Conservation (phyloP, 2,888 invertebrate species). For the Neocrepidodera transversa region DNA sequence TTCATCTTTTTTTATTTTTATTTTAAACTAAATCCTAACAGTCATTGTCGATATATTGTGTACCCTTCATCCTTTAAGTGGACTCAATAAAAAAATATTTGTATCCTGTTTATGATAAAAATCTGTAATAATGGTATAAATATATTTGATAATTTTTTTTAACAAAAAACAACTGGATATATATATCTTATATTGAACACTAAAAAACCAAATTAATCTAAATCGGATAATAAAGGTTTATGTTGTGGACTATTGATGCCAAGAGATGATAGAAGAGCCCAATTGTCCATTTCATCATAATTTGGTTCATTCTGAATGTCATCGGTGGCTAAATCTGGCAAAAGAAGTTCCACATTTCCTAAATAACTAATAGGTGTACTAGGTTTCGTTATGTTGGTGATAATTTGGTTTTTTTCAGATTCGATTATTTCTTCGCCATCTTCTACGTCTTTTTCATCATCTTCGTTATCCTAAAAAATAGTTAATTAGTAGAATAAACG, state of each 20-base stretch:
- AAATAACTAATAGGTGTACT: constrained; percentile 1
- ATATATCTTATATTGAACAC: not conserved
- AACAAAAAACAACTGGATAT: not conserved
- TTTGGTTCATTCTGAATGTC: constrained; percentile 53
- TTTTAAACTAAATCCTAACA: too few relatives aligned
- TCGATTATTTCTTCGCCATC: constrained; percentile 57
- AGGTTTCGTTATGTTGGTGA: constrained; percentile 28
- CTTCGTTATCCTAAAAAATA: constrained; percentile 60
- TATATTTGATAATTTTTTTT: not conserved
- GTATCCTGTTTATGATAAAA: too few relatives aligned
- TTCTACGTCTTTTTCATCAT: constrained; percentile 64
- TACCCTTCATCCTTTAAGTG: too few relatives aligned
- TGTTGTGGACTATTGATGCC: constrained; percentile 49
- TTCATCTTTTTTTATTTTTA: too few relatives aligned
- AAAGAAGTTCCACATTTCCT: constrained; percentile 37
- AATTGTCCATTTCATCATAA: constrained; percentile 59
- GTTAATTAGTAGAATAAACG: too few relatives aligned
- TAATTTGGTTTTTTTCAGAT: constrained; percentile 31
- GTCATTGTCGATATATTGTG: too few relatives aligned
- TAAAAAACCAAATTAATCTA: constrained; percentile 34
- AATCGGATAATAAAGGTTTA: constrained; percentile 44
- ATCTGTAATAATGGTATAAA: not conserved
- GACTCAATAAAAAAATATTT: too few relatives aligned
- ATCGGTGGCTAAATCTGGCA: constrained; percentile 35
- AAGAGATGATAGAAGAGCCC: constrained; percentile 56